phyloP scores from a whole-genome alignment of 2,888 invertebrate species.

The Xylocampa areola region DNA sequence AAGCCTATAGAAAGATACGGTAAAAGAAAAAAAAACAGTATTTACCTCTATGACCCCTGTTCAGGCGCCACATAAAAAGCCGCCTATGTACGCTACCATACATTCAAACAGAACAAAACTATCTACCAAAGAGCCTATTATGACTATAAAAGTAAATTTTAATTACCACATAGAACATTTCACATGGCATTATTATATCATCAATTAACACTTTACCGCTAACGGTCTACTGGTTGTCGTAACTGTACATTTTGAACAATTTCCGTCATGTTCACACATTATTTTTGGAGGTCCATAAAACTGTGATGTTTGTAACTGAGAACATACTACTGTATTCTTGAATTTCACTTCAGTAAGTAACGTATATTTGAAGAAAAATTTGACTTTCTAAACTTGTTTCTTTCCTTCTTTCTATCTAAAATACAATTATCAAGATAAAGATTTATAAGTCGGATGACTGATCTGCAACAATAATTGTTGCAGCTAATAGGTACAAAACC shows the following conservation, averaged over 20 bases:
- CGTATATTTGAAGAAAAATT: conserved; percentile 17
- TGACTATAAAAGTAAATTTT: conserved; percentile 49
- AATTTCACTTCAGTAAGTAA: conserved; percentile 18
- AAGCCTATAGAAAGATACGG: too few species aligned
- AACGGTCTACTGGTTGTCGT: conserved; percentile 46
- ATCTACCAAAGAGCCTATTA: conserved; percentile 22
- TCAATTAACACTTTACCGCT: conserved; percentile 60
- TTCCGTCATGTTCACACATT: conserved; percentile 50
- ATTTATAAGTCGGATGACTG: too few species aligned
- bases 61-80: conserved; percentile 20
- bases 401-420: too few species aligned
- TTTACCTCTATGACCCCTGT: conserved; percentile 6
- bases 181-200: conserved; percentile 59
- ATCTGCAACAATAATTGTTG: too few species aligned
- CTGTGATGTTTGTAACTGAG: conserved; percentile 32
- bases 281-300: conserved; percentile 42
- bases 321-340: conserved; percentile 7
- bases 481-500: too few species aligned
- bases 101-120: conserved; percentile 22
- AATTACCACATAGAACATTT: conserved; percentile 48
- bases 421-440: too few species aligned
- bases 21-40: conserved; percentile 1
- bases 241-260: conserved; percentile 54
- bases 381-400: background rate
- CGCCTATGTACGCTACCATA: conserved; percentile 12